Evolutionary conservation across 1,140 invertebrate genomes (phyloP), one percentile per base, ranked within the genome.

Genomic region (Pinna nobilis): DNA sequence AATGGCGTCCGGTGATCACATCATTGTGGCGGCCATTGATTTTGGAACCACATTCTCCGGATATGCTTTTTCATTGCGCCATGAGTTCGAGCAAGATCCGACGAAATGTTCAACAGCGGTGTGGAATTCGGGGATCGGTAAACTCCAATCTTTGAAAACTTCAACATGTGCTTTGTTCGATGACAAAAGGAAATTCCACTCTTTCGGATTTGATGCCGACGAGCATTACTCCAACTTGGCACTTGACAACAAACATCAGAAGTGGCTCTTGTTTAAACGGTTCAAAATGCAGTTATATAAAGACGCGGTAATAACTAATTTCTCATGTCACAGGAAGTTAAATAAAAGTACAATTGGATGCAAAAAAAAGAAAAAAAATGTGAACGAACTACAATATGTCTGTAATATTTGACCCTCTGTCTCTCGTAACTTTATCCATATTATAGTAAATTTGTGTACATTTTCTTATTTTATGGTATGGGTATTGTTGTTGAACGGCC

Each of bases 121-220:
- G 7, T 70, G 69, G 69, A 23, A 50, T 20, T n/a, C n/a, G n/a
- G 9, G 30, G 3, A 39, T 47, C 1, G 30, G 30, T 9, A 57
- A 15, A 28, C 30, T 68, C 2, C 33, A 64, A 13, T 61, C 68
- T 0, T 23, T 25, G 30, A 74, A 74, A 33, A 47, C 71, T 50
- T 65, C 71, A 2, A 74, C 71, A 28, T 47, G 23, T 15, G 35
- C 50, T 15, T 28, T 74, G 13, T 53, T 74, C 13, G 57, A 74
- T n/a, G 3, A n/a, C 4, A 6, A 41, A n/a, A n/a, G n/a, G n/a
- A 20, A 60, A 6, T 74, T 74, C 55, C 20, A 25, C 25, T 49
- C 41, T 32, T 70, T 75, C 35, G 73, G 73, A 20, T 69, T 70
- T 35, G 73, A 75, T 25, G 73, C 73, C 4, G 73, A 75, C 20